Evolutionary conservation across 1,140 invertebrate genomes (phyloP), one percentile per base, ranked within the genome.

Genomic region (Drosophila auraria): DNA sequence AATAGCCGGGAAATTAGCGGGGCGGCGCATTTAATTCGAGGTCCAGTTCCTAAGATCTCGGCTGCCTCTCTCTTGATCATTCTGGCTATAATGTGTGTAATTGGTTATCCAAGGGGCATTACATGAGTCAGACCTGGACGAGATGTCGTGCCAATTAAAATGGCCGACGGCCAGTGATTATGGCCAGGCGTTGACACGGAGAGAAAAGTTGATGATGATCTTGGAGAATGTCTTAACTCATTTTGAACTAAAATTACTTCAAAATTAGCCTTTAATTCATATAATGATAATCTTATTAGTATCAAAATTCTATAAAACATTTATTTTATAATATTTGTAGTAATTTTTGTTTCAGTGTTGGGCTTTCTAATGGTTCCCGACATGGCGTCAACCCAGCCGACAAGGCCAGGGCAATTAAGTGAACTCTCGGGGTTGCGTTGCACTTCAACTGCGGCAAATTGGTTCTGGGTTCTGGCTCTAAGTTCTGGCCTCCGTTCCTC

Each of bases 141-240:
- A 83, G 51, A 83, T 84, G 70, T 89, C 84, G 84, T 87, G 84
- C 84, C 84, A 87, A 87, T 87, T 89, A 89, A 87, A 82, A 74
- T 83, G 42, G 27, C 66, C 61, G 61, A 50, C 64, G 66, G 82
- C 50, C 66, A 68, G 70, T 90, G 86, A 90, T 89, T 89, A 89
- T 84, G 79, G 81, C 65, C 74, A 78, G 66, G 78, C 69, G 62
- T 49, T 69, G 53, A 20, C 54, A 57, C 54, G 8, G 54, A 23
- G 20, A 57, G 36, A 57, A 57, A 57, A n/a, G 3, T 36, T 8
- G 5, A 20, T 0, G 38, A 7, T 42, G 14, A 7, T 7, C 40
- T n/a, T n/a, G 2, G 3, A 3, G n/a, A 11, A 11, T 36, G 11
- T 11, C 11, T 3, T n/a, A 17, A 17, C 3, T 45, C 3, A 45